Evolutionary conservation across 2,797 vertebrate species (phyloP).

Genomic region (Microcaecilia unicolor): DNA sequence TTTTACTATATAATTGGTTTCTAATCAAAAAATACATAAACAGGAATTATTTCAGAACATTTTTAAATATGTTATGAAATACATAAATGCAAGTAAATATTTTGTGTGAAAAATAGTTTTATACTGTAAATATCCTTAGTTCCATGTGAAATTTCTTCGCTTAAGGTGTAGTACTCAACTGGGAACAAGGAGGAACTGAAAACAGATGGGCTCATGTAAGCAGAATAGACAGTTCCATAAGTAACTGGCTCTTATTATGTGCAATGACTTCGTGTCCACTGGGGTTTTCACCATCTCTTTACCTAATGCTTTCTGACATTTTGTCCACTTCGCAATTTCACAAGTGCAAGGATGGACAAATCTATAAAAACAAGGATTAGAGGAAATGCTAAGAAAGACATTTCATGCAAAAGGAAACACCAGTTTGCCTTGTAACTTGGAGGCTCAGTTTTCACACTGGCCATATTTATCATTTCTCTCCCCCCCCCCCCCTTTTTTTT

Average conservation of each 20-base stretch:
- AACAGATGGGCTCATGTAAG: slow-evolving; percentile 39
- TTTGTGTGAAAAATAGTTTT: too few species aligned
- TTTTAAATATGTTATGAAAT: too few species aligned
- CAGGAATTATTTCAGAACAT: too few species aligned
- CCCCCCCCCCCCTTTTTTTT: too few species aligned
- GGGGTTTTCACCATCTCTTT: slow-evolving; percentile 15
- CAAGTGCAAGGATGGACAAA: slow-evolving; percentile 20
- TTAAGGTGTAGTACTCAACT: slow-evolving; percentile 15
- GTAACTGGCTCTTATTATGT: slow-evolving; percentile 27
- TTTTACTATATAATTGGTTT: too few species aligned
- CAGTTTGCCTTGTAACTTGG: slow-evolving; percentile 21
- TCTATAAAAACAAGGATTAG: slow-evolving; percentile 38
- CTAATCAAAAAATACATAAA: too few species aligned
- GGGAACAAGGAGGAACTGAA: slow-evolving; percentile 20
- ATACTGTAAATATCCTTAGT: too few species aligned
- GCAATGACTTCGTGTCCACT: slow-evolving; percentile 16
- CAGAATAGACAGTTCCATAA: slow-evolving; percentile 28
- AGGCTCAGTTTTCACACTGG: slow-evolving; percentile 22
- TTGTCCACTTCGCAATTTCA: slow-evolving; percentile 23
- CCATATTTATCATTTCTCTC: neutral
- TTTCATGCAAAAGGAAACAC: slow-evolving; percentile 21
- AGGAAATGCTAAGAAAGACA: slow-evolving; percentile 25
- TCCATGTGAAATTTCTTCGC: too few species aligned
- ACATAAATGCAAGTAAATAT: too few species aligned
- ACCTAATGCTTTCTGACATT: slow-evolving; percentile 42